phyloP scores from a whole-genome alignment of 2,797 vertebrate species.

The Diglossa cyanea region DNA sequence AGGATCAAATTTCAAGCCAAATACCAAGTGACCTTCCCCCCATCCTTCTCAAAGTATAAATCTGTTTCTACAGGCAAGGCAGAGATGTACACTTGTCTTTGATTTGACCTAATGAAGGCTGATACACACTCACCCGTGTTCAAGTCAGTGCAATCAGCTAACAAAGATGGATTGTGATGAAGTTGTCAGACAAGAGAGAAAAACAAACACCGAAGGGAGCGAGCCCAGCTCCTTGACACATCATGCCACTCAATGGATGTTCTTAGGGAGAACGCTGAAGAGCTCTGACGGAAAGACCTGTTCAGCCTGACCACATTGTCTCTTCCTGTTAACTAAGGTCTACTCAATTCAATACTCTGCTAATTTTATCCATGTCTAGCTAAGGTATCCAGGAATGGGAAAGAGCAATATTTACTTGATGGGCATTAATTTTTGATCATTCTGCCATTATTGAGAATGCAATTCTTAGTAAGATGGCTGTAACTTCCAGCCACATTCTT shows the following conservation, averaged over 20 bases:
- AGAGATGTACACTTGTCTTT: conserved; percentile 17
- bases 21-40: conserved; percentile 37
- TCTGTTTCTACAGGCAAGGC: neutral
- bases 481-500: neutral
- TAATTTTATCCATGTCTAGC: neutral
- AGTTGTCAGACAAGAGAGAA: conserved; percentile 33
- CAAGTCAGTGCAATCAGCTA: conserved; percentile 30
- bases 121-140: conserved; percentile 19
- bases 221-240: conserved; percentile 10
- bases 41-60: conserved; percentile 9
- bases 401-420: neutral
- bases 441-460: neutral
- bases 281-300: neutral
- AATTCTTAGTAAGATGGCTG: neutral
- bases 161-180: conserved; percentile 50
- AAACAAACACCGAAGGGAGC: conserved; percentile 25
- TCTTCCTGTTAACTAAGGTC: neutral
- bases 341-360: neutral
- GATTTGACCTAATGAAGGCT: conserved; percentile 37
- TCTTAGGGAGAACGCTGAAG: conserved; percentile 36
- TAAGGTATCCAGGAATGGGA: neutral
- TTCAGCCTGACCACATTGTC: neutral
- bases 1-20: conserved; percentile 60
- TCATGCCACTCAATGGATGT: conserved; percentile 33
- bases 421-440: neutral